These are phyloP conservation scores for Fundulus diaphanus DNA, from an alignment of 2,797 vertebrate species.

Conservation along the genomic window DNA sequence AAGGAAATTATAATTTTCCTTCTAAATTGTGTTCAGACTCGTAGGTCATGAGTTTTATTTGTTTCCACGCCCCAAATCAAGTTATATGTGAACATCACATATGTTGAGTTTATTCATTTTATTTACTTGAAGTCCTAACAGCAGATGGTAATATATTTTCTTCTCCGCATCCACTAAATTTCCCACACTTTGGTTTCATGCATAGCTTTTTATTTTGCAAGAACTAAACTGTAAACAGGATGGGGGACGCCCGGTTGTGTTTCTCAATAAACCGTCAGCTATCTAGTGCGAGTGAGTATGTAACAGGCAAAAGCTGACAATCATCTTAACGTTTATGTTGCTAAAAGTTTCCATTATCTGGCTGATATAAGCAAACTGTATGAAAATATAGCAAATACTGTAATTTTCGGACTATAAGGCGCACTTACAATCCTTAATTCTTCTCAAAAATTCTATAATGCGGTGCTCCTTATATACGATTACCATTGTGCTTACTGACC, in stretches of 20 bases:
- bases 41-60: neutral
- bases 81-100: neutral
- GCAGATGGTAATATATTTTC: conserved; percentile 50
- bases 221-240: conserved; percentile 56
- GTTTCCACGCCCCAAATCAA: neutral
- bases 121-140: conserved; percentile 45
- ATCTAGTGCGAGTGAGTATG: too few relatives aligned
- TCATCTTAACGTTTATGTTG: too few relatives aligned
- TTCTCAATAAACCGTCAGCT: conserved; percentile 48
- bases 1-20: neutral
- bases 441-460: too few relatives aligned
- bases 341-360: too few relatives aligned
- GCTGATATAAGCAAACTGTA: neutral
- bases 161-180: too few relatives aligned
- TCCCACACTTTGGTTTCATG: too few relatives aligned
- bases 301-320: too few relatives aligned
- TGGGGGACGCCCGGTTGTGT: conserved; percentile 54
- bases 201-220: conserved; percentile 44
- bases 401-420: too few relatives aligned
- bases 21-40: neutral
- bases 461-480: too few relatives aligned
- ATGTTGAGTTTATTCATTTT: conserved; percentile 44
- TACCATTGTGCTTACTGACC: too few relatives aligned
- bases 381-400: too few relatives aligned
- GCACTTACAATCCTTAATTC: too few relatives aligned